Percentiles rank a stretch among this genome's conserved stretches.
phyloP scores from a whole-genome alignment of 2,113 vertebrate species.

The Porphyrio hochstetteri region DNA sequence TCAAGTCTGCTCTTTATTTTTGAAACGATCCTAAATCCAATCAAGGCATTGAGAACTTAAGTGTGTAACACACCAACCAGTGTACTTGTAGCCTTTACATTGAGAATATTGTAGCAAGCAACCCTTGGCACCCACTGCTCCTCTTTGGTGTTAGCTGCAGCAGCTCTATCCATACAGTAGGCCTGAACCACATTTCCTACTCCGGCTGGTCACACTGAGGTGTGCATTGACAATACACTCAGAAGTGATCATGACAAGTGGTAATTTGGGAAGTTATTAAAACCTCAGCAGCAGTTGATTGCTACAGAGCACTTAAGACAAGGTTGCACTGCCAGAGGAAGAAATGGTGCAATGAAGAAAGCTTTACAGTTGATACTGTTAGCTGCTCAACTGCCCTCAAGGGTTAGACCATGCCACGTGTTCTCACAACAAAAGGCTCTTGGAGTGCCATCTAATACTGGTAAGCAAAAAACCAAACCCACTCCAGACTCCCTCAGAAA shows the following conservation, averaged over 20 bases:
- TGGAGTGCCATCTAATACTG: accelerated
- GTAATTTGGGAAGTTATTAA: not conserved
- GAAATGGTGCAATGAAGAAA: not conserved
- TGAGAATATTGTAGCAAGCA: not conserved
- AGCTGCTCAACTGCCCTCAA: accelerated
- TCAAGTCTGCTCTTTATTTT: not conserved
- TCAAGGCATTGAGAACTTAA: not conserved
- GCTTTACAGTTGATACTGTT: not conserved
- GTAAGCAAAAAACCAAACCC: not conserved
- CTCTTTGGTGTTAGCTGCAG: not conserved
- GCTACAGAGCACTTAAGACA: not conserved
- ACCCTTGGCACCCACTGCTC: not conserved
- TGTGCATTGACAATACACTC: accelerated
- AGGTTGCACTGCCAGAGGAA: not conserved
- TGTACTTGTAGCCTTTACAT: not conserved
- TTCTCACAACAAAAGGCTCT: not conserved
- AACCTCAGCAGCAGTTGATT: not conserved
- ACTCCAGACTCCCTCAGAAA: too few species aligned
- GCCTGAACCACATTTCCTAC: accelerated
- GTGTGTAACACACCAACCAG: not conserved
- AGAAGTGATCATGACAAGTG: not conserved
- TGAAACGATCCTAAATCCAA: not conserved
- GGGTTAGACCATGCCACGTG: accelerated
- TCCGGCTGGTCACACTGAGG: not conserved
- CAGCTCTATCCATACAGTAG: not conserved